A percentile compares a stretch with the other conserved stretches of the same genome.
Evolutionary conservation across 2,113 vertebrate genomes (phyloP).

Genomic region (human): GRCh38 chr15:36232501-36233000

Average conservation of each 20-base stretch:
- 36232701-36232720: neutral
- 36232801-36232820: neutral
- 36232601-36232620: neutral
- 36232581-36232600: neutral
- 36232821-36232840: neutral
- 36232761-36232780: neutral
- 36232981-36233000: neutral
- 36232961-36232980: neutral
- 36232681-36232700: neutral
- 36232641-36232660: neutral
- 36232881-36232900: neutral
- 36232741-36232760: neutral
- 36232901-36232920: conserved; percentile 37
- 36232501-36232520: neutral
- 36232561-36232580: neutral
- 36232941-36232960: neutral
- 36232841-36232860: neutral
- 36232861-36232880: neutral
- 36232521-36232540: neutral
- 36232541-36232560: neutral
- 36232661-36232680: neutral
- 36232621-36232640: neutral
- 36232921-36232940: neutral
- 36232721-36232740: neutral
- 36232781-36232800: conserved; percentile 19